Percentiles rank a stretch among this genome's conserved stretches.
These are phyloP conservation scores for Trissonchulus sp. DNA, from an alignment of 2,888 invertebrate species.

Conservation along the genomic window DNA sequence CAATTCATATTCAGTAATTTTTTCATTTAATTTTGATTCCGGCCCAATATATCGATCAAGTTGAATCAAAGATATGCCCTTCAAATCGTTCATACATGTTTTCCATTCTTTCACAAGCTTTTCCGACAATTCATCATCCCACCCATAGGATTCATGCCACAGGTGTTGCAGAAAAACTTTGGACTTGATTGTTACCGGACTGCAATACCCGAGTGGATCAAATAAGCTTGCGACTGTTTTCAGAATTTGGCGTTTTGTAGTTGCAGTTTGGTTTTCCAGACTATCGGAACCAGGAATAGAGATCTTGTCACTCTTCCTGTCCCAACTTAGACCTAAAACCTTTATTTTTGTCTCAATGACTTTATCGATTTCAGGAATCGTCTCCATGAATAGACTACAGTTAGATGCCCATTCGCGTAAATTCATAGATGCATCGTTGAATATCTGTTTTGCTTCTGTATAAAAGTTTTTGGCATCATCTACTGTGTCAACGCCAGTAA, in stretches of 20 bases:
- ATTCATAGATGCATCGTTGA: constrained; percentile 28
- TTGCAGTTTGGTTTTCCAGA: neutral
- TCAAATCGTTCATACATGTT: neutral
- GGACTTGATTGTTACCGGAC: constrained; percentile 31
- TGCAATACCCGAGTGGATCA: constrained; percentile 39
- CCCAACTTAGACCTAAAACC: constrained; percentile 26
- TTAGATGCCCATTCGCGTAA: constrained; percentile 29
- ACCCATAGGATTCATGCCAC: constrained; percentile 38
- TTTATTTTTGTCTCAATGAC: too few species aligned
- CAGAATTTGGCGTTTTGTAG: constrained; percentile 36
- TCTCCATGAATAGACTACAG: neutral
- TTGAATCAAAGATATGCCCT: neutral
- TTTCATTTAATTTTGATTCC: too few species aligned
- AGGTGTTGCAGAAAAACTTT: constrained; percentile 42
- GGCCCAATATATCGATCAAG: too few species aligned
- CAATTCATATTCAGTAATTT: too few species aligned
- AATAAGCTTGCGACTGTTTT: constrained; percentile 35
- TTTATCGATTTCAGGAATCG: too few species aligned
- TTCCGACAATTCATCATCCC: constrained; percentile 40
- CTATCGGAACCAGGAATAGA: too few species aligned
- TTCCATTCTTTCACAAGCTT: constrained; percentile 2
- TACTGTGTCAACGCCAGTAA: too few species aligned
- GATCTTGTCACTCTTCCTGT: too few species aligned
- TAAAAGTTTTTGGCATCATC: constrained; percentile 28
- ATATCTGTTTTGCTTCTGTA: constrained; percentile 31